phyloP scores from a whole-genome alignment of 2,113 vertebrate species.

The Tonatia bakeri region DNA sequence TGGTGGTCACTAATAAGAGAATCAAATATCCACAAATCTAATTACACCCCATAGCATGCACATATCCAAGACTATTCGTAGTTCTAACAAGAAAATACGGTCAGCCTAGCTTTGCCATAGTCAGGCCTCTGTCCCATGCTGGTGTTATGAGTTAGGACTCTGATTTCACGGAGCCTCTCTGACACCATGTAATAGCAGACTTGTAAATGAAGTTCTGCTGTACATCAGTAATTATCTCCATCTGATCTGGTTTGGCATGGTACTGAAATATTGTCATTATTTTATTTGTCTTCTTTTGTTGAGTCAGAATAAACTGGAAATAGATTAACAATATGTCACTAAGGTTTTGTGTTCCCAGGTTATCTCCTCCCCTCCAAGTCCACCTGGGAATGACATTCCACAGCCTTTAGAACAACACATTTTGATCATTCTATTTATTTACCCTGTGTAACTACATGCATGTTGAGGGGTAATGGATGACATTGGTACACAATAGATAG shows the following conservation, averaged over 20 bases:
- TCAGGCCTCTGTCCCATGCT: neutral
- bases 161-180: neutral
- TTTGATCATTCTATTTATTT: neutral
- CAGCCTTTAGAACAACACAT: neutral
- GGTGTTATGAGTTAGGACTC: neutral
- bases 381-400: neutral
- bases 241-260: neutral
- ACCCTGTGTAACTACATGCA: neutral
- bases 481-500: neutral
- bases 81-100: neutral
- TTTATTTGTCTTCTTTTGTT: neutral
- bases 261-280: neutral
- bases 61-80: neutral
- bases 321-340: neutral
- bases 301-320: neutral
- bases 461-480: neutral
- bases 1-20: neutral
- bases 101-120: neutral
- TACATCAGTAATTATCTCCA: neutral
- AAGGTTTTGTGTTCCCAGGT: neutral
- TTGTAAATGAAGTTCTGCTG: neutral
- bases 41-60: neutral
- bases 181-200: neutral
- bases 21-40: neutral
- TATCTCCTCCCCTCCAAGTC: neutral